These are phyloP conservation scores for Scomberomorus guttatus DNA, from an alignment of 2,797 vertebrate genomes.

Conservation along the genomic window DNA sequence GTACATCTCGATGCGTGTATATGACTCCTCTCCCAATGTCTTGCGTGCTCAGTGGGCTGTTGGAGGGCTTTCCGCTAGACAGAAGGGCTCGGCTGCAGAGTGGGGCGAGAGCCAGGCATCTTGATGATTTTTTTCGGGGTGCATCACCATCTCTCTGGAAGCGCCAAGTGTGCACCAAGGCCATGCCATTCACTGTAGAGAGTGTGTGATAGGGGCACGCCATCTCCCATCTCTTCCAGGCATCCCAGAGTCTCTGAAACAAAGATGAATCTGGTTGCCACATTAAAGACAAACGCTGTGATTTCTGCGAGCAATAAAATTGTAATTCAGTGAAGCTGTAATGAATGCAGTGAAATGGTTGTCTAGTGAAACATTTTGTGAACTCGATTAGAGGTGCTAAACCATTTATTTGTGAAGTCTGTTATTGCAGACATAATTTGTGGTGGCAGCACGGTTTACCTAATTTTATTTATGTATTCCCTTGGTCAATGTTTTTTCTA, in stretches of 20 bases:
- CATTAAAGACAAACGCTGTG: constrained; percentile 70
- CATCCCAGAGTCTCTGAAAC: constrained; percentile 55
- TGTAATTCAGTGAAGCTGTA: constrained; percentile 76
- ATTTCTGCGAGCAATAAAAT: constrained; percentile 73
- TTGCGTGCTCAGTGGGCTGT: constrained; percentile 81
- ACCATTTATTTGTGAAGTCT: constrained; percentile 80
- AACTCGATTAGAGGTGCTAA: constrained; percentile 81
- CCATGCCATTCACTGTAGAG: constrained; percentile 76
- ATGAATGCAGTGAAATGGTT: constrained; percentile 80
- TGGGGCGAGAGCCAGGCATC: constrained; percentile 85
- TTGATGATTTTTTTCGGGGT: constrained; percentile 83
- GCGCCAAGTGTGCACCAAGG: constrained; percentile 82
- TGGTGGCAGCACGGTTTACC: constrained; percentile 74
- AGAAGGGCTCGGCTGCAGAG: constrained; percentile 86
- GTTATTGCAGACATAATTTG: constrained; percentile 81
- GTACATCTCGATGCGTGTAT: constrained; percentile 33
- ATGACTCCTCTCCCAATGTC: constrained; percentile 66
- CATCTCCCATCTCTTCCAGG: constrained; percentile 70
- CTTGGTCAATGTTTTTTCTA: constrained; percentile 74
- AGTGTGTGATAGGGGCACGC: constrained; percentile 66
- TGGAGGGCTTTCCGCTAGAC: constrained; percentile 85
- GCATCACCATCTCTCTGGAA: constrained; percentile 83
- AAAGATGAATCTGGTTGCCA: constrained; percentile 73
- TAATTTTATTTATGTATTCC: constrained; percentile 82
- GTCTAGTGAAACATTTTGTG: constrained; percentile 80